Evolutionary conservation across 2,797 vertebrate genomes (phyloP).

Genomic region (Coluber constrictor): DNA sequence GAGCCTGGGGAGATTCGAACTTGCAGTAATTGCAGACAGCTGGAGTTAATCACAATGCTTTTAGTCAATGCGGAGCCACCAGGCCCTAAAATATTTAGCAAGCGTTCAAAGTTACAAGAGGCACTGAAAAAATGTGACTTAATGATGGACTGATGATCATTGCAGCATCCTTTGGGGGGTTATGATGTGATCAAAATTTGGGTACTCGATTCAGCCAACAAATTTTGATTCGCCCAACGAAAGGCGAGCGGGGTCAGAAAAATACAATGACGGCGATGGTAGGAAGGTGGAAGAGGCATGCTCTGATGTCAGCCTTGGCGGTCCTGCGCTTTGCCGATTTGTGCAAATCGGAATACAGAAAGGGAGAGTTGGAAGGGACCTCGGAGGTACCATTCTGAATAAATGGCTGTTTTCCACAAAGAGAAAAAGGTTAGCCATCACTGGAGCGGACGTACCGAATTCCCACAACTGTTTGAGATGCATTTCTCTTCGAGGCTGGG

Average conservation of each 20-base stretch:
- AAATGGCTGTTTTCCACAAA: too few relatives aligned
- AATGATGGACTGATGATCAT: background rate
- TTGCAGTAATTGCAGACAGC: too few relatives aligned
- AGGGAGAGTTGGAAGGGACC: background rate
- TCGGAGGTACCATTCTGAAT: background rate
- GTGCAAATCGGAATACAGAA: background rate
- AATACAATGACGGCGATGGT: background rate
- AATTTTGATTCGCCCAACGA: background rate
- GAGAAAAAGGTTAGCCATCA: too few relatives aligned
- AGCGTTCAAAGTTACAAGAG: background rate
- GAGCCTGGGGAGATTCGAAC: too few relatives aligned
- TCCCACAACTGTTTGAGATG: background rate
- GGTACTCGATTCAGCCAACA: background rate
- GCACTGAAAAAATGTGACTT: background rate
- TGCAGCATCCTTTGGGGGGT: background rate
- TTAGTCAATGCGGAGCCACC: too few relatives aligned
- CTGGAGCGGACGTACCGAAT: background rate
- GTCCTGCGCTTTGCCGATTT: background rate
- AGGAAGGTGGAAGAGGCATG: background rate
- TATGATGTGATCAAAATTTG: background rate
- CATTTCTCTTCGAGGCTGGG: background rate
- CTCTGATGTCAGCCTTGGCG: background rate
- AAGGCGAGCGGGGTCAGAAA: background rate
- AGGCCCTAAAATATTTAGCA: background rate
- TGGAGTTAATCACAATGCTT: too few relatives aligned